Percentiles rank a stretch among this genome's conserved stretches.
Evolutionary conservation across 2,888 invertebrate species (phyloP).

Genomic region (Brenthis hecate): DNA sequence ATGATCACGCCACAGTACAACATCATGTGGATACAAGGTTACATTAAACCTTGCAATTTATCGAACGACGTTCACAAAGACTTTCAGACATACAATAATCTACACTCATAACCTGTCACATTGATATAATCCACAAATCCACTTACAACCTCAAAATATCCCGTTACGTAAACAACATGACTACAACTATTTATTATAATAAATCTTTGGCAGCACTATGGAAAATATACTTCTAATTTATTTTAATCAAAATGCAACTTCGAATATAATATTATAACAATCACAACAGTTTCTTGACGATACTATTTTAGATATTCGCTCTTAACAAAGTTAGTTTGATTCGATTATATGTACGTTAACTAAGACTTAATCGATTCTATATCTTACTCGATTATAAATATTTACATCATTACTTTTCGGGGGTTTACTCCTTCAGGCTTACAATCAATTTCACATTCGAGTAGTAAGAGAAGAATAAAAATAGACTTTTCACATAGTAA

Average conservation of each 20-base stretch:
- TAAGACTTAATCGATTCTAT: slow-evolving; percentile 36
- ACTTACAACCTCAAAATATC: slow-evolving; percentile 78
- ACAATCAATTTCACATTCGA: slow-evolving; percentile 51
- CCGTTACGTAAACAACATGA: slow-evolving; percentile 75
- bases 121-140: slow-evolving; percentile 75
- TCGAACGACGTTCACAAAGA: slow-evolving; percentile 15
- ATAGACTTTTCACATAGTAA: slow-evolving; percentile 12
- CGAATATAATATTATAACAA: slow-evolving; percentile 75
- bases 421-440: slow-evolving; percentile 77
- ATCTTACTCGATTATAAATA: slow-evolving; percentile 33
- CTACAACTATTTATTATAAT: slow-evolving; percentile 76
- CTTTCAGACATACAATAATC: slow-evolving; percentile 45
- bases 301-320: slow-evolving; percentile 62
- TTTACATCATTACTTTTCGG: slow-evolving; percentile 67
- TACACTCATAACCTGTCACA: slow-evolving; percentile 69
- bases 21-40: slow-evolving; percentile 24
- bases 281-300: slow-evolving; percentile 78
- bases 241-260: slow-evolving; percentile 80
- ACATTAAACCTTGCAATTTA: slow-evolving; percentile 16
- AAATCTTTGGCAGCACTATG: slow-evolving; percentile 83
- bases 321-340: slow-evolving; percentile 44
- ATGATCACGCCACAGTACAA: slow-evolving; percentile 46
- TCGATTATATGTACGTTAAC: slow-evolving; percentile 40
- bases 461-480: slow-evolving; percentile 54
- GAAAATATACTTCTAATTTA: slow-evolving; percentile 81